Conservation (phyloP, 2,113 vertebrate species). For the Emydura subglobosa region DNA sequence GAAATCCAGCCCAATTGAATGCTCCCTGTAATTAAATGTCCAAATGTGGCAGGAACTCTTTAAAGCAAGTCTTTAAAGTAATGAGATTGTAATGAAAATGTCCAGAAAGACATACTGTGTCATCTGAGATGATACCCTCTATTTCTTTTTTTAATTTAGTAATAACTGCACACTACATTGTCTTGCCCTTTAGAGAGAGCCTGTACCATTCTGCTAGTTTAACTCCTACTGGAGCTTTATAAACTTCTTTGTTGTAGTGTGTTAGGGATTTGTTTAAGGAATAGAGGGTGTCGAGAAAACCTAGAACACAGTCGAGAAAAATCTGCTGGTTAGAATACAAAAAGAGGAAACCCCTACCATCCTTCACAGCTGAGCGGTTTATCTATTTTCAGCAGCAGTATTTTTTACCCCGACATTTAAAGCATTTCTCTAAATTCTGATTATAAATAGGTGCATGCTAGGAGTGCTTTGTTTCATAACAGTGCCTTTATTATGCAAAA, state of each 20-base stretch:
- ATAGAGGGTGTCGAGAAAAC: constrained; percentile 15
- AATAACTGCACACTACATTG: neutral
- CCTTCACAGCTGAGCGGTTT: constrained; percentile 27
- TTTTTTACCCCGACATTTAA: neutral
- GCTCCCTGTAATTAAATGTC: neutral
- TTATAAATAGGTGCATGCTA: constrained; percentile 1
- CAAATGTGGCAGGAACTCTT: neutral
- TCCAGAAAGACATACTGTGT: neutral
- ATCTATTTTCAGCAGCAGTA: constrained; percentile 19
- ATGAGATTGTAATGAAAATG: constrained; percentile 18
- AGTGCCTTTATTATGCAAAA: constrained; percentile 34
- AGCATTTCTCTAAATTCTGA: constrained; percentile 35
- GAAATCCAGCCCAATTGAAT: neutral
- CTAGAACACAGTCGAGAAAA: constrained; percentile 14
- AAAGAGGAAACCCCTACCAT: constrained; percentile 29
- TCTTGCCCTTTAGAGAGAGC: constrained; percentile 23
- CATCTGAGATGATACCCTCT: constrained; percentile 1
- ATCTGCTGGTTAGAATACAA: constrained; percentile 15
- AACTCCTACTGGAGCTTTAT: neutral
- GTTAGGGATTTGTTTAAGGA: constrained; percentile 36
- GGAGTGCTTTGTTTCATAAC: constrained; percentile 25
- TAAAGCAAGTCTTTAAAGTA: neutral
- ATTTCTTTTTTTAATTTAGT: constrained; percentile 40
- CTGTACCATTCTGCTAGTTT: constrained; percentile 4
- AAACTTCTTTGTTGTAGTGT: neutral